Base-by-base conservation (phyloP, 2,113 vertebrate genomes). In the Dipodomys spectabilis region DNA sequence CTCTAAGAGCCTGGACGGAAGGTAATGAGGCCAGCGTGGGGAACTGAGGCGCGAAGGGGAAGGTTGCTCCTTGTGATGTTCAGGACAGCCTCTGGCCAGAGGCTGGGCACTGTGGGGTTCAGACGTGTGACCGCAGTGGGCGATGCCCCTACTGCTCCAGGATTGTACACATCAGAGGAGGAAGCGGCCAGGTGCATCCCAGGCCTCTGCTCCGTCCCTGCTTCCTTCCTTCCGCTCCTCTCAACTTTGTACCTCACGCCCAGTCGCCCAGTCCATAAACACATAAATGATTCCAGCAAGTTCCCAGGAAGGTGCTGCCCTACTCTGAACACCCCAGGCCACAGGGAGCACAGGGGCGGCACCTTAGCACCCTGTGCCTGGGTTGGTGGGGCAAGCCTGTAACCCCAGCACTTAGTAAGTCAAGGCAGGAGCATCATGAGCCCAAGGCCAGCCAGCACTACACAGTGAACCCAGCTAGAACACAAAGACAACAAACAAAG, bases 221-320 rank as follows among this genome's bases (percentile, higher is more conserved):
- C 74, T 0, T 84, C 18, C 79, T 75, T 79, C 68, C 8, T 89
- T 62, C 22, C 23, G 15, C 65, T 85, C 22, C 27, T 15, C 49
- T 85, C 49, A 12, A 75, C 86, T 92, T 81, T 81, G 77, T 39
- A 77, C 80, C 69, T 69, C 68, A 73, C 57, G 15, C 68, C 71
- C 49, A 1, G 6, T 20, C 57, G 15, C 68, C 71, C 49, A 1
- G 6, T 20, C 83, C 88, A 86, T 81, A 91, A 93, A 92, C 62
- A 25, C 77, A 60, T 27, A 86, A 74, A 88, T 0, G 30, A 95
- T 25, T 30, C 35, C 80, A n/a, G 32, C 75, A 82, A 80, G 80
- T 82, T 92, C 85, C 86, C 75, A 74, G 32, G 62, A 80, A 88
- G 77, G 77, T 20, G 69, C 30, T 57, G 68, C 44, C 53, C 6